Evolutionary conservation across 2,888 invertebrate genomes (phyloP).

Genomic region (Dexiosoma caninum): DNA sequence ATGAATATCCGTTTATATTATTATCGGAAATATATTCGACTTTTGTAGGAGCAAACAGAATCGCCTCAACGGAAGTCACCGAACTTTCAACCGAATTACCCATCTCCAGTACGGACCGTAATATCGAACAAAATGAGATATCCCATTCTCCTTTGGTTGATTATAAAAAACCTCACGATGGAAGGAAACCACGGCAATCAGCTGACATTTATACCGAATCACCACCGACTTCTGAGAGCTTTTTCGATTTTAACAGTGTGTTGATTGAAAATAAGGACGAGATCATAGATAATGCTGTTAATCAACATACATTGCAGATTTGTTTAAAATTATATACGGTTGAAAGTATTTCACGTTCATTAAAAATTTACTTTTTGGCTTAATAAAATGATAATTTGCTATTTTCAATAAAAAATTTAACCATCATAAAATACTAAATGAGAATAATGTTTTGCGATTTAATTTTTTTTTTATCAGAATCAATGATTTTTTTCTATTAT

Average conservation of each 20-base stretch:
- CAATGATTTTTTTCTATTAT: too few species aligned
- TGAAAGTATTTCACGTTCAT: constrained; percentile 66
- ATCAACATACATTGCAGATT: constrained; percentile 63
- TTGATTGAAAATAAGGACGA: constrained; percentile 11
- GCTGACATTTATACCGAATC: background rate
- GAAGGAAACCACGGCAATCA: constrained; percentile 44
- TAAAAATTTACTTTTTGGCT: constrained; percentile 66
- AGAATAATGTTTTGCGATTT: too few species aligned
- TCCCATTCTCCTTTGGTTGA: constrained; percentile 59
- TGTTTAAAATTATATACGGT: constrained; percentile 67
- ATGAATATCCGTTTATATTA: constrained; percentile 66
- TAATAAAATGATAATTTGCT: too few species aligned
- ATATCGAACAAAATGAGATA: constrained; percentile 68
- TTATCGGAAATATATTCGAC: constrained; percentile 63
- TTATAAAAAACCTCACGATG: constrained; percentile 44
- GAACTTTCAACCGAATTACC: constrained; percentile 5
- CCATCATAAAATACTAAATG: too few species aligned
- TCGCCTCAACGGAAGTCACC: background rate
- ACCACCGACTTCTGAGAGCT: constrained; percentile 2
- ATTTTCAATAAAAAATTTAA: too few species aligned
- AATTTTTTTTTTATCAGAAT: too few species aligned
- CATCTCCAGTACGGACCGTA: constrained; percentile 45
- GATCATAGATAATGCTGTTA: constrained; percentile 35
- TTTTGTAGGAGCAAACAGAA: constrained; percentile 13
- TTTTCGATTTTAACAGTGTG: constrained; percentile 16